Evolutionary conservation across 2,797 vertebrate species (phyloP), one percentile per base, ranked within the genome.

Genomic region (Pangasius krempfi): DNA sequence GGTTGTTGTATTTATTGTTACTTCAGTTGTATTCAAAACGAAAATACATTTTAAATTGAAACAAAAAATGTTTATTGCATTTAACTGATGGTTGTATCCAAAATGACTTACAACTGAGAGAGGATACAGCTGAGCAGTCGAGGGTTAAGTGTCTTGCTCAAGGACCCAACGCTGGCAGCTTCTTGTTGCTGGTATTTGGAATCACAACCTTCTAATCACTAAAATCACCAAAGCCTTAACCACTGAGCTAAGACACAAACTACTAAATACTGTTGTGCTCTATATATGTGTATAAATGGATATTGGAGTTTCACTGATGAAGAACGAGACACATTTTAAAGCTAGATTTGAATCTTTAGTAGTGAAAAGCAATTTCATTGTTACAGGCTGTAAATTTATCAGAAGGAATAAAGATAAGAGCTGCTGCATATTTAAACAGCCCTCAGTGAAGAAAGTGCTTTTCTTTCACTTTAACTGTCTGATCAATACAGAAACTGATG

Each of bases 401-500:
- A 62, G 56, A 40, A n/a, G 58, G 33, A 62, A 82, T 40, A 83
- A n/a, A 83, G 58, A 64, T 83, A 83, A n/a, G 58, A 64, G 58
- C 81, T 83, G 22, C 81, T 83, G 58, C 81, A 64, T 85, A 30
- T 66, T 86, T 64, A 88, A 84, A 89, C 79, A 85, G 84, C 27
- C 78, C 54, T 62, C 33, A 58, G 83, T 58, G 75, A 30, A 62
- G 60, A 58, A 54, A 75, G 87, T 44, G n/a, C 84, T 88, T 60
- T 87, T 76, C 86, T 70, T 70, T 87, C 86, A 82, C 87, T 88
- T 83, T 64, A 64, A 86, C 89, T 85, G 87, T 82, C 85, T 60
- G 50, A 62, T 62, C 73, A 86, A 86, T 87, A 72, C 58, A 85
- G 70, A 85, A 89, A 81, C 76, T 89, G 87, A 89, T 90, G 86